Conservation (phyloP, 2,113 vertebrate species). For the Melospiza georgiana region DNA sequence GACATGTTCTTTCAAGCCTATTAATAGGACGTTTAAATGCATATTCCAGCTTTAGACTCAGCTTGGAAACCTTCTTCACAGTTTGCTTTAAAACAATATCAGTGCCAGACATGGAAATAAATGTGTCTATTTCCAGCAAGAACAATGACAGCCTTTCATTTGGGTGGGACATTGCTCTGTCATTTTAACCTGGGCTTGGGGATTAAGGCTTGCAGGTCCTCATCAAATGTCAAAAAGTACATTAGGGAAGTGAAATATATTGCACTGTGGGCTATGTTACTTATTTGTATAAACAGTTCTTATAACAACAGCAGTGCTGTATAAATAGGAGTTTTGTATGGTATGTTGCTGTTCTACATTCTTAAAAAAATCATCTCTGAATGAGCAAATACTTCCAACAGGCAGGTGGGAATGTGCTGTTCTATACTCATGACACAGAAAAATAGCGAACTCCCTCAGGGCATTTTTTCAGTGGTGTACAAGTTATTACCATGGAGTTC, state of each 20-base stretch:
- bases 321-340: neutral
- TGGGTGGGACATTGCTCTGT: neutral
- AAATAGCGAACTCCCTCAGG: neutral
- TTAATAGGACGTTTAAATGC: conserved; percentile 14
- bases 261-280: conserved; percentile 2
- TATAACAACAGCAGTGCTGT: neutral
- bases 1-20: neutral
- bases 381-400: neutral
- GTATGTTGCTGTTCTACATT: neutral
- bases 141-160: conserved; percentile 55
- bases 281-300: conserved; percentile 42
- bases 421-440: neutral
- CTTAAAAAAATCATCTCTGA: conserved; percentile 16
- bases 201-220: conserved; percentile 38
- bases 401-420: neutral
- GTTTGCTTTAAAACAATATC: conserved; percentile 49
- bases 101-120: conserved; percentile 18
- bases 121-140: conserved; percentile 16
- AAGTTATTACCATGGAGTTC: neutral
- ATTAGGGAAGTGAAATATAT: conserved; percentile 29
- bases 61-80: conserved; percentile 37
- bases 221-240: conserved; percentile 45
- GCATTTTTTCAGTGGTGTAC: neutral
- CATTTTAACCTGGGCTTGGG: conserved; percentile 25
- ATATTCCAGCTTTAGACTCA: conserved; percentile 26